These are phyloP conservation scores for Polydrusus pterygomalis DNA, from an alignment of 2,888 invertebrate species.

Conservation along the genomic window DNA sequence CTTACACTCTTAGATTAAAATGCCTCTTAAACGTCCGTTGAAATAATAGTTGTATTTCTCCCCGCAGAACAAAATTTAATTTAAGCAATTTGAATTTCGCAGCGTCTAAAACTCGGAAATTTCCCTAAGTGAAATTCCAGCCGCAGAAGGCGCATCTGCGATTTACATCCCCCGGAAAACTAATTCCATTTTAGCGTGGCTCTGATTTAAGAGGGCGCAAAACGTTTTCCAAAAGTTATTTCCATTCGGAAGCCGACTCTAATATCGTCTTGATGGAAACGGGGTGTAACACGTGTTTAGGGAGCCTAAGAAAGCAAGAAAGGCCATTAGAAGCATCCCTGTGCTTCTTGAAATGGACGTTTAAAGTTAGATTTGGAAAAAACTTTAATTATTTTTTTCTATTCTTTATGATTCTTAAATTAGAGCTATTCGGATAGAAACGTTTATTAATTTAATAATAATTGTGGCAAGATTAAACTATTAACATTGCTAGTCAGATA, in stretches of 20 bases:
- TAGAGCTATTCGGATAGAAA: neutral
- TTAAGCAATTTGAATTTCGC: conserved; percentile 52
- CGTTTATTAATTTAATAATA: no score
- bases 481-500: no score
- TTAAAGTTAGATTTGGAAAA: conserved; percentile 51
- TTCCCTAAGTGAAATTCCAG: conserved; percentile 61
- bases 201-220: conserved; percentile 64
- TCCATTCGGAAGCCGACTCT: conserved; percentile 64
- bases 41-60: conserved; percentile 48
- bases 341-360: conserved; percentile 45
- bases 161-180: conserved; percentile 64
- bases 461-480: no score
- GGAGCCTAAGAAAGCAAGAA: conserved; percentile 47
- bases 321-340: conserved; percentile 55
- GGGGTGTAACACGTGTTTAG: conserved; percentile 56
- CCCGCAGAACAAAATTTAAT: conserved; percentile 55
- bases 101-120: conserved; percentile 50
- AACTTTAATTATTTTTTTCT: conserved; percentile 37
- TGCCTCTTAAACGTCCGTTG: conserved; percentile 13
- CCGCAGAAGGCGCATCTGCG: conserved; percentile 63
- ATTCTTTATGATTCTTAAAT: neutral
- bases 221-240: conserved; percentile 66
- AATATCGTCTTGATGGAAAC: conserved; percentile 62
- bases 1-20: neutral
- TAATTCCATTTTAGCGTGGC: conserved; percentile 62